Percentiles rank a stretch among this genome's conserved stretches.
phyloP scores from a whole-genome alignment of 2,797 vertebrate genomes.

The Erethizon dorsatum region DNA sequence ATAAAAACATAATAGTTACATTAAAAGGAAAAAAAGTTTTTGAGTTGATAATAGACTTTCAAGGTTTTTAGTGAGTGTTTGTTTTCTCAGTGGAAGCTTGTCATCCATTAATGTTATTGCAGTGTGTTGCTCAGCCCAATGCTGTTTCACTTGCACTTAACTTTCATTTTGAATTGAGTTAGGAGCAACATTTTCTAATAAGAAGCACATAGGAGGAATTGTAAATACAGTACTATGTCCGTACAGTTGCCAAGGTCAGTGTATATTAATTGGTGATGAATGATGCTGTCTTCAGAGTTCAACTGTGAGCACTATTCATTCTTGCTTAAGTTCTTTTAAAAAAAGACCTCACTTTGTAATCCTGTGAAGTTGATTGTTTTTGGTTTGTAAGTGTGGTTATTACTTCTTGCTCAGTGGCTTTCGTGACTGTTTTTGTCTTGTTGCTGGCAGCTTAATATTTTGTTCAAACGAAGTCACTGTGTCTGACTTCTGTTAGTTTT shows the following conservation, averaged over 20 bases:
- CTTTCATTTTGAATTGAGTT: slow-evolving; percentile 62
- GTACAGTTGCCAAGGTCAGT: not conserved
- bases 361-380: slow-evolving; percentile 10
- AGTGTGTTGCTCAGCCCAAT: not conserved
- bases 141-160: slow-evolving; percentile 41
- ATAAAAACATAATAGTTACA: slow-evolving; percentile 22
- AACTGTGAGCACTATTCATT: not conserved
- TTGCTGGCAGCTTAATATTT: slow-evolving; percentile 64
- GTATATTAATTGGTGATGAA: slow-evolving; percentile 36
- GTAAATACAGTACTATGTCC: not conserved
- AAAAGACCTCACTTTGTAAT: slow-evolving; percentile 31
- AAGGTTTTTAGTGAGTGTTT: not conserved
- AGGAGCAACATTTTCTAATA: slow-evolving; percentile 13
- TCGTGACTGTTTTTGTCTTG: slow-evolving; percentile 59
- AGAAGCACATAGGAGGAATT: not conserved
- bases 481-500: slow-evolving; percentile 52
- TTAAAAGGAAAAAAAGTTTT: not conserved
- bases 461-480: slow-evolving; percentile 26
- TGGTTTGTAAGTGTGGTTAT: slow-evolving; percentile 53
- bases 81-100: not conserved
- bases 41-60: slow-evolving; percentile 36
- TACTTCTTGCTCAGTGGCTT: slow-evolving; percentile 48
- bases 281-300: not conserved
- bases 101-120: not conserved
- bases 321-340: slow-evolving; percentile 33